These are phyloP conservation scores for Mugil cephalus DNA, from an alignment of 2,113 vertebrate genomes.

Conservation along the genomic window DNA sequence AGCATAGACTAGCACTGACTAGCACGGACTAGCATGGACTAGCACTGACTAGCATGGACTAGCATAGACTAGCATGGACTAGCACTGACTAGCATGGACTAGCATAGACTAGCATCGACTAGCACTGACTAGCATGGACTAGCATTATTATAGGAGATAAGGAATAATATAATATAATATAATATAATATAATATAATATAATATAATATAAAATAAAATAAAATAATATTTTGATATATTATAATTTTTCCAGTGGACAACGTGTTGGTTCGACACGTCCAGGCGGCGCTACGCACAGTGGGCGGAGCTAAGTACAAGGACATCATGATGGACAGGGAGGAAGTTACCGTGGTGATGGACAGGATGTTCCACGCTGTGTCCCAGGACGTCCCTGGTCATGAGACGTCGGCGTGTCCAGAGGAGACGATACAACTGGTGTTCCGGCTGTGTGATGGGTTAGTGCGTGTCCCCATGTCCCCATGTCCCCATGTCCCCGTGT, in stretches of 20 bases:
- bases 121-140: too few relatives aligned
- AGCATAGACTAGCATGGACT: too few relatives aligned
- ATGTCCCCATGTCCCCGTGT: not conserved
- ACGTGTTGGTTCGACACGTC: slow-evolving; percentile 77
- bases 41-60: too few relatives aligned
- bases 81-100: too few relatives aligned
- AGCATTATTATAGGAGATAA: too few relatives aligned
- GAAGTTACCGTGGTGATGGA: slow-evolving; percentile 77
- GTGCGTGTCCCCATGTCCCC: not conserved
- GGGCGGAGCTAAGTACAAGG: slow-evolving; percentile 34
- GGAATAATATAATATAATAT: too few relatives aligned
- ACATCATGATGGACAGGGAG: slow-evolving; percentile 54
- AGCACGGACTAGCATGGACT: too few relatives aligned
- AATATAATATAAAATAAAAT: too few relatives aligned
- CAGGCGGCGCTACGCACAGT: slow-evolving; percentile 57
- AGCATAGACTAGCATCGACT: too few relatives aligned
- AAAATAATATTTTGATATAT: too few relatives aligned
- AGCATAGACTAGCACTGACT: too few relatives aligned
- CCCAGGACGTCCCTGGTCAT: slow-evolving; percentile 71
- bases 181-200: too few relatives aligned
- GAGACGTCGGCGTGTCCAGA: slow-evolving; percentile 69
- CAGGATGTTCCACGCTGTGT: slow-evolving; percentile 80
- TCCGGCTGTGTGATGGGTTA: slow-evolving; percentile 85
- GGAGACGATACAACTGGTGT: slow-evolving; percentile 79
- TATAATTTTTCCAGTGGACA: slow-evolving; percentile 86